Evolutionary conservation across 1,140 invertebrate genomes (phyloP).

Genomic region (Gryon sp.): DNA sequence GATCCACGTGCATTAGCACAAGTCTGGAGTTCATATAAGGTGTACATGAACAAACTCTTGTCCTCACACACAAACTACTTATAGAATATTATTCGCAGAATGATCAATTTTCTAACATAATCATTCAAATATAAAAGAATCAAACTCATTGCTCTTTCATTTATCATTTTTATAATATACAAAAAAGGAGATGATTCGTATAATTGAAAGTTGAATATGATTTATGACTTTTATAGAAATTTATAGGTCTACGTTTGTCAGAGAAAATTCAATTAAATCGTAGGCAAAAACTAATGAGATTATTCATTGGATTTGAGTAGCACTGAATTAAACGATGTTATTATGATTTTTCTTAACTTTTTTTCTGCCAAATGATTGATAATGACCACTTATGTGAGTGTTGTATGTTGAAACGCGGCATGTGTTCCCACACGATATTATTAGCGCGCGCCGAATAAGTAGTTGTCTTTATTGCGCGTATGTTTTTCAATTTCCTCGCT

Average conservation of each 20-base stretch:
- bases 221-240: too few species aligned
- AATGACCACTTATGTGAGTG: constrained; percentile 10
- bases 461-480: constrained; percentile 34
- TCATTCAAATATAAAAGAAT: too few species aligned
- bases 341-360: neutral
- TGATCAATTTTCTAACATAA: neutral
- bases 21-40: constrained; percentile 53
- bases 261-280: neutral
- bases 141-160: too few species aligned
- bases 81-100: too few species aligned
- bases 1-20: constrained; percentile 66
- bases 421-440: constrained; percentile 41
- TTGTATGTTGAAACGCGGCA: constrained; percentile 4
- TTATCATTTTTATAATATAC: too few species aligned
- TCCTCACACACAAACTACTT: too few species aligned
- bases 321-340: constrained; percentile 6
- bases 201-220: too few species aligned
- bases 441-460: constrained; percentile 48
- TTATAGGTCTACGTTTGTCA: too few species aligned
- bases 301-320: neutral
- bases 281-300: neutral
- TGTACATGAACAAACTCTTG: constrained; percentile 25
- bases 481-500: constrained; percentile 36
- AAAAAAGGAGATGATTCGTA: too few species aligned
- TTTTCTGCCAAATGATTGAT: neutral